A percentile compares a stretch with the other conserved stretches of the same genome.
These are phyloP conservation scores for Aphrophora alni DNA, from an alignment of 2,888 invertebrate species.

Conservation along the genomic window DNA sequence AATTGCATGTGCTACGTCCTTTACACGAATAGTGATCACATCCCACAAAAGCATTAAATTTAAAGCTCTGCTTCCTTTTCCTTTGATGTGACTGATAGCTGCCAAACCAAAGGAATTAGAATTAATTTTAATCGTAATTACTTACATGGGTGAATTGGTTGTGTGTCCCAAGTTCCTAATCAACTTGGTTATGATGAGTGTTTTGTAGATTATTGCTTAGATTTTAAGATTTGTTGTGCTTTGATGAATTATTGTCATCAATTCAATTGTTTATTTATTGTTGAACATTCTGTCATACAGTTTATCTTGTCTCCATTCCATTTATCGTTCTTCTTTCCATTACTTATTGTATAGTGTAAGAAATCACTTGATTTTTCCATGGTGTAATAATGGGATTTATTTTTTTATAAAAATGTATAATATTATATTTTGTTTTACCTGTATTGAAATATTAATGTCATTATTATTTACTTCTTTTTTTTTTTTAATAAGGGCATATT, in stretches of 20 bases:
- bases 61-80: background rate
- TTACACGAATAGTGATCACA: background rate
- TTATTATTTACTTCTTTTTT: too few relatives aligned
- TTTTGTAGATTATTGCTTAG: background rate
- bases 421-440: too few relatives aligned
- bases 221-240: conserved; percentile 1
- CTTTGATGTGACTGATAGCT: background rate
- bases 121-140: background rate
- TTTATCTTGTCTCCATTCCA: background rate
- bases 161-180: background rate
- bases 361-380: background rate
- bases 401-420: too few relatives aligned
- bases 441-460: too few relatives aligned
- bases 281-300: background rate
- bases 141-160: background rate
- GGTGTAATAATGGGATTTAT: background rate
- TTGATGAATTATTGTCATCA: background rate
- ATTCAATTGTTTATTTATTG: background rate
- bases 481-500: too few relatives aligned
- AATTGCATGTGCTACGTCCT: background rate
- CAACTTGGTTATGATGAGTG: background rate
- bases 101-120: conserved; percentile 1
- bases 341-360: background rate
- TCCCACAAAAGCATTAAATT: background rate
- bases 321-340: background rate